Conservation (phyloP, 64 coral and sea anemone species). For the Stichodactyla mertensii region DNA sequence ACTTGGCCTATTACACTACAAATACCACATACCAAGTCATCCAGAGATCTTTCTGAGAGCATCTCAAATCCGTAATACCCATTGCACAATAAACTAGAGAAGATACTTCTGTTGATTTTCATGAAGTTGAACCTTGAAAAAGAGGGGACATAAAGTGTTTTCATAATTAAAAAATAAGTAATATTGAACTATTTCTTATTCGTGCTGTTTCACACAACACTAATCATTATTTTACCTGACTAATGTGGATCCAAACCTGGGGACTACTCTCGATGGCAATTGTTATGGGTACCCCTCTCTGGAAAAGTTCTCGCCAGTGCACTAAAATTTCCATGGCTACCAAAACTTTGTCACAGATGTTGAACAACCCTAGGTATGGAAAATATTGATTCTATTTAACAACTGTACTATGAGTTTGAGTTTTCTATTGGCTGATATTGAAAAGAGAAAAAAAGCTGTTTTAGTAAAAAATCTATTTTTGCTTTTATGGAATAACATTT, state of each 20-base stretch:
- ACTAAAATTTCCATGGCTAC: slow-evolving; percentile 17
- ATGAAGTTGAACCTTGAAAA: not conserved
- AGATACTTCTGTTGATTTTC: not conserved
- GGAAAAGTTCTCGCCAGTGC: slow-evolving; percentile 29
- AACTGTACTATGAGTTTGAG: no score
- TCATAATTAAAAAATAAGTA: no score
- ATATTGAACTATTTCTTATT: no score
- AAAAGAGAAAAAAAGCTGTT: no score
- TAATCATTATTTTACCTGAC: slow-evolving; percentile 4
- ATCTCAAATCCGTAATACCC: slow-evolving; percentile 20
- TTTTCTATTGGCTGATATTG: no score
- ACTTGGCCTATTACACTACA: slow-evolving; percentile 13
- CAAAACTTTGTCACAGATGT: not conserved
- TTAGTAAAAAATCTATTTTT: no score
- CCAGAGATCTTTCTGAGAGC: slow-evolving; percentile 1
- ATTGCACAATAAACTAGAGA: not conserved
- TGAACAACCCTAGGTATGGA: slow-evolving; percentile 14
- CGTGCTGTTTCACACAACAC: not conserved
- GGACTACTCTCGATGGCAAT: slow-evolving; percentile 11
- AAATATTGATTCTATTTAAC: no score
- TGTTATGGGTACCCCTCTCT: not conserved
- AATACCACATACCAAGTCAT: slow-evolving; percentile 18
- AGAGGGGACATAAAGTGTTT: no score
- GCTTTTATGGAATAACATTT: no score
- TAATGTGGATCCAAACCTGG: not conserved